These are phyloP conservation scores for Sakesphorus luctuosus DNA, from an alignment of 2,113 vertebrate genomes.

Conservation along the genomic window DNA sequence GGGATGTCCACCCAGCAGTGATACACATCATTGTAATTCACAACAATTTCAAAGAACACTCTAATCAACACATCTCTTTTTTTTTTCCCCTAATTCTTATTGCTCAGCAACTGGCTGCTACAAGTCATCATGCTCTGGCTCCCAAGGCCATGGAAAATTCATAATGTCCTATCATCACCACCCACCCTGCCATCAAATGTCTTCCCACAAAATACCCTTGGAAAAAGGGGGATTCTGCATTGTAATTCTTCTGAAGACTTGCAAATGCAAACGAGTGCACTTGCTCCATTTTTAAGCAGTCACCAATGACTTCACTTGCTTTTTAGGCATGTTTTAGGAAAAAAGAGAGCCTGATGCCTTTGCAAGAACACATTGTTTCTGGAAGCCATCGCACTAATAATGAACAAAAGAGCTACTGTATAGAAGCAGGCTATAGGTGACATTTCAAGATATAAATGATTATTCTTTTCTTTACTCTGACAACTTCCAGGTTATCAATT, in stretches of 20 bases:
- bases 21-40: neutral
- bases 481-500: conserved; percentile 98
- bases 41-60: neutral
- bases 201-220: conserved; percentile 1
- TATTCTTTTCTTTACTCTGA: conserved; percentile 90
- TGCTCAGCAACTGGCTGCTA: conserved; percentile 5
- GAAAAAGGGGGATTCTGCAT: neutral
- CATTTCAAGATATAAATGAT: conserved; percentile 89
- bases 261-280: neutral
- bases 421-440: conserved; percentile 76
- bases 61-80: neutral
- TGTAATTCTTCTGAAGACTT: conserved; percentile 14
- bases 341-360: conserved; percentile 35
- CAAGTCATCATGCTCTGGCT: neutral
- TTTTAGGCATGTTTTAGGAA: conserved; percentile 55
- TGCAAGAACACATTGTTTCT: conserved; percentile 64
- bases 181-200: conserved; percentile 34
- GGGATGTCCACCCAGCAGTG: neutral
- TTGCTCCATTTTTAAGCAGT: conserved; percentile 27
- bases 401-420: conserved; percentile 75
- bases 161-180: neutral
- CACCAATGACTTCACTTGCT: neutral
- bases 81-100: neutral
- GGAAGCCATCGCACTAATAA: conserved; percentile 66
- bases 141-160: conserved; percentile 14